Evolutionary conservation across 1,140 invertebrate species (phyloP).

Genomic region (Ostrea denselamellosa): DNA sequence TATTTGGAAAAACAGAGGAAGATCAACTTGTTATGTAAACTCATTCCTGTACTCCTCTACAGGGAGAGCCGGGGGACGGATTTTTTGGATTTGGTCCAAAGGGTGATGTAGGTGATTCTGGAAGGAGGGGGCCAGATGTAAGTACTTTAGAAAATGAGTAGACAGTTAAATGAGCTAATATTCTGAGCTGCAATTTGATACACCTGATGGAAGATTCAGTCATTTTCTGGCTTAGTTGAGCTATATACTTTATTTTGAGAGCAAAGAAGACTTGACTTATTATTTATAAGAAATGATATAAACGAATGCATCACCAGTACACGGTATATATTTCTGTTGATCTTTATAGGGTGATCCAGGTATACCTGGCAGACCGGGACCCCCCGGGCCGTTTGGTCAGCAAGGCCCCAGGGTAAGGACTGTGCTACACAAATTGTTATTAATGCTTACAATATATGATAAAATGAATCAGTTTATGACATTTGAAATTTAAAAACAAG

Average conservation of each 20-base stretch:
- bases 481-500: too few species aligned
- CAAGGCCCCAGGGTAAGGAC: background rate
- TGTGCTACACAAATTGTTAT: background rate
- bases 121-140: constrained; percentile 11
- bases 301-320: too few species aligned
- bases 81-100: constrained; percentile 32
- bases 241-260: too few species aligned
- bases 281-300: too few species aligned
- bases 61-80: constrained; percentile 43
- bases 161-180: background rate
- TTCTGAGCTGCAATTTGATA: background rate
- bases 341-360: background rate
- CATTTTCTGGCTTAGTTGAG: background rate
- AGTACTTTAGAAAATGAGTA: background rate
- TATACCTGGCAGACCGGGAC: background rate
- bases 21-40: too few species aligned
- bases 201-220: background rate
- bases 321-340: too few species aligned
- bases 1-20: too few species aligned
- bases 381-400: background rate
- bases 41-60: too few species aligned
- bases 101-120: constrained; percentile 32
- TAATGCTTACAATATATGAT: too few species aligned
- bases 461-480: too few species aligned
- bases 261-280: too few species aligned